Percentiles rank a stretch among this genome's conserved stretches.
These are phyloP conservation scores for Hesperia comma DNA, from an alignment of 2,888 invertebrate genomes.

Conservation along the genomic window DNA sequence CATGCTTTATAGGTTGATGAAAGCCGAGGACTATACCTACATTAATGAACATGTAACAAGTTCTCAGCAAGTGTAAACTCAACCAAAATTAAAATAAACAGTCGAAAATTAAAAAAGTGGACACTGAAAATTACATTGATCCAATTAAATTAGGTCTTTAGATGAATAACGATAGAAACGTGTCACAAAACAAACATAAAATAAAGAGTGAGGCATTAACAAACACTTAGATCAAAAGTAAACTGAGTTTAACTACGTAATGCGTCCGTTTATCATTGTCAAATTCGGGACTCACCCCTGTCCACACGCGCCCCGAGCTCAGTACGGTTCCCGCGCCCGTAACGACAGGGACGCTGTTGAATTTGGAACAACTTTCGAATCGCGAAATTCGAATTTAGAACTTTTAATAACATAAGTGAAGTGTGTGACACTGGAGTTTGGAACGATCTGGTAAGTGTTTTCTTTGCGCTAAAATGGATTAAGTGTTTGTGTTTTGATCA, in stretches of 20 bases:
- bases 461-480: conserved; percentile 11
- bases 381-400: conserved; percentile 26
- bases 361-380: conserved; percentile 37
- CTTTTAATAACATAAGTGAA: conserved; percentile 41
- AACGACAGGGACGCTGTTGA: conserved; percentile 41
- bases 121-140: too few relatives aligned
- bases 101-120: too few relatives aligned
- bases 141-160: too few relatives aligned
- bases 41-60: too few relatives aligned
- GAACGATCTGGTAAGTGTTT: conserved; percentile 42
- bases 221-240: too few relatives aligned
- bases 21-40: too few relatives aligned
- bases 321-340: conserved; percentile 45
- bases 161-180: too few relatives aligned
- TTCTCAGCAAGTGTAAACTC: too few relatives aligned
- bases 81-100: too few relatives aligned
- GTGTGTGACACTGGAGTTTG: conserved; percentile 40
- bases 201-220: too few relatives aligned
- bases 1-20: too few relatives aligned
- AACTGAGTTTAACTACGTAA: not conserved
- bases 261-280: conserved; percentile 36
- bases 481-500: conserved; percentile 20
- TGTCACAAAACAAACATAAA: too few relatives aligned
- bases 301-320: conserved; percentile 41
- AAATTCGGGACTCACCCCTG: conserved; percentile 45